A percentile compares a stretch with the other conserved stretches of the same genome.
phyloP scores from a whole-genome alignment of 2,888 invertebrate species.

The Zaprionus lineosus region DNA sequence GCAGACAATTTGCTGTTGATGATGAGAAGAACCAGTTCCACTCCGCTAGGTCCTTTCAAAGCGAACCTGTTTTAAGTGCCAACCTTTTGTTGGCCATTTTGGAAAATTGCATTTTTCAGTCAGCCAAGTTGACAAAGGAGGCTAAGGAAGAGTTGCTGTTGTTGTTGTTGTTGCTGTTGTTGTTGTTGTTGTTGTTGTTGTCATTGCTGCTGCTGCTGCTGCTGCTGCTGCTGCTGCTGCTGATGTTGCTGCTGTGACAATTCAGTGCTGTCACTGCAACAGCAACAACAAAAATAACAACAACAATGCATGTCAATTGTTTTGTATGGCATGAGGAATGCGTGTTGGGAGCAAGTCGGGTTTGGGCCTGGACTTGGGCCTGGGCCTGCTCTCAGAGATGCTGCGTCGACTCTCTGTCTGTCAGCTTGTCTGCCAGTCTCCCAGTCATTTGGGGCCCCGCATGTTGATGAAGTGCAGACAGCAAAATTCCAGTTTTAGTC shows the following conservation, averaged over 20 bases:
- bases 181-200: constrained; percentile 7
- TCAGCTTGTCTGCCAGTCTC: constrained; percentile 30
- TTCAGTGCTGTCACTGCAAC: constrained; percentile 54
- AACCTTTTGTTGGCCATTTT: constrained; percentile 58
- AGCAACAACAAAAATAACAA: constrained; percentile 17
- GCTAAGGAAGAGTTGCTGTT: constrained; percentile 16
- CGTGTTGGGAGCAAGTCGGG: constrained; percentile 65
- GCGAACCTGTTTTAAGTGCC: constrained; percentile 50
- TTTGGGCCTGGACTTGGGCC: neutral
- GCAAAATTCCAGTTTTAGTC: constrained; percentile 76
- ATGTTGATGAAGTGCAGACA: constrained; percentile 76
- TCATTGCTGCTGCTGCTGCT: constrained; percentile 26
- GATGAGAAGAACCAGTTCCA: constrained; percentile 43
- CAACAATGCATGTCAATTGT: constrained; percentile 76
- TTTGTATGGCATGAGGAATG: constrained; percentile 78
- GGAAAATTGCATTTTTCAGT: constrained; percentile 61
- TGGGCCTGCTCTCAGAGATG: constrained; percentile 12
- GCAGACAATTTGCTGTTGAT: constrained; percentile 56
- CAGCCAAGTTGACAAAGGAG: constrained; percentile 21
- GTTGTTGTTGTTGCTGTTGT: constrained; percentile 16
- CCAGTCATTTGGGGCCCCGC: constrained; percentile 55
- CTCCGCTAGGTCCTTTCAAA: constrained; percentile 40
- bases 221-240: constrained; percentile 1
- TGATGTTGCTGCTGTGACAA: constrained; percentile 47
- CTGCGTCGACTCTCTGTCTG: constrained; percentile 49